These are phyloP conservation scores for Tetragnatha montana DNA, from an alignment of 2,888 invertebrate genomes.

Conservation along the genomic window DNA sequence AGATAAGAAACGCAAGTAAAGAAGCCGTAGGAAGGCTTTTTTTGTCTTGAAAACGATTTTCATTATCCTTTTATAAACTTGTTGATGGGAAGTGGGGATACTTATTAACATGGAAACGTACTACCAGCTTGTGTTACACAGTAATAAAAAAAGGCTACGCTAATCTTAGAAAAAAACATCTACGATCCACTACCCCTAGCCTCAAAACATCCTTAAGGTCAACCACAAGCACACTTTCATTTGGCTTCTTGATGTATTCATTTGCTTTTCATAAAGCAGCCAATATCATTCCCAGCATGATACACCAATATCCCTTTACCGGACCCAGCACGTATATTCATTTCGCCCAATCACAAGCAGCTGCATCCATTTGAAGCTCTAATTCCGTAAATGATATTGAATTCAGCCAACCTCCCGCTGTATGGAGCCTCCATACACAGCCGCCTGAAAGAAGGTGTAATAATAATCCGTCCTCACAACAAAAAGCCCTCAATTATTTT, in stretches of 20 bases:
- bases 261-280: conserved; percentile 1
- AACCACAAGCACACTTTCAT: not conserved
- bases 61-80: too few species aligned
- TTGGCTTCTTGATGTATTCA: not conserved
- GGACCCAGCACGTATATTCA: not conserved
- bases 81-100: too few species aligned
- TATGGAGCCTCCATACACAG: not conserved
- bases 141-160: too few species aligned
- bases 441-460: not conserved
- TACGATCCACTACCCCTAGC: too few species aligned
- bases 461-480: not conserved
- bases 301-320: not conserved
- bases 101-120: too few species aligned
- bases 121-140: too few species aligned
- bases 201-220: not conserved
- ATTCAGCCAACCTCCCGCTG: not conserved
- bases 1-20: too few species aligned
- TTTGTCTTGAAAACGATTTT: too few species aligned
- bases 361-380: not conserved
- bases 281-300: not conserved
- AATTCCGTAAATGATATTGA: not conserved
- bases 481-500: not conserved
- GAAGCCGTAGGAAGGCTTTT: too few species aligned
- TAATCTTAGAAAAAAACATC: too few species aligned
- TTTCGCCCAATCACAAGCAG: not conserved